phyloP scores from a whole-genome alignment of 2,113 vertebrate genomes.

The Abramis brama region DNA sequence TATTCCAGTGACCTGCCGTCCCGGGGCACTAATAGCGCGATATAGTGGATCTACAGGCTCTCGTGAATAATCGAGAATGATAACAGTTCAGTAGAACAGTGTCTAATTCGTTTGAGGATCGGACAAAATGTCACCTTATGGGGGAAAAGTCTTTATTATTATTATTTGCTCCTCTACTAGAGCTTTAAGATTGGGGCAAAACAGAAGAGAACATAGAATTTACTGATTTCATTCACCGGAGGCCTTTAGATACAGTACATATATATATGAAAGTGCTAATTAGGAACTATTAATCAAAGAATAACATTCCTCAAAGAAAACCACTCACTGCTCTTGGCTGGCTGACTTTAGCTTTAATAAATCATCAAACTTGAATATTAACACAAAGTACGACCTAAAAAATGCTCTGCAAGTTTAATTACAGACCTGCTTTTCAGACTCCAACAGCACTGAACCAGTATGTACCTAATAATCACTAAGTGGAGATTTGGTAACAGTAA shows the following conservation, averaged over 20 bases:
- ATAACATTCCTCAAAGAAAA: slow-evolving; percentile 5
- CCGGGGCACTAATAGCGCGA: slow-evolving; percentile 2
- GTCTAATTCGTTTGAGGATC: not conserved
- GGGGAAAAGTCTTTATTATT: too few species aligned
- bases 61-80: not conserved
- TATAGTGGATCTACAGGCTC: not conserved
- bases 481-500: not conserved
- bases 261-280: not conserved
- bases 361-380: not conserved
- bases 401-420: not conserved
- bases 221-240: not conserved
- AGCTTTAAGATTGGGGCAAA: not conserved
- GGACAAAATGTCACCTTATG: not conserved
- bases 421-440: not conserved
- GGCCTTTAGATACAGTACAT: not conserved
- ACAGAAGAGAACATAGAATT: not conserved
- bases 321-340: not conserved
- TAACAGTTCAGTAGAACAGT: slow-evolving; percentile 14
- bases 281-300: not conserved
- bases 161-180: not conserved
- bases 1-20: not conserved
- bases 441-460: not conserved
- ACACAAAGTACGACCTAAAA: not conserved
- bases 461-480: not conserved
- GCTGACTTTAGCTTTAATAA: slow-evolving; percentile 9